phyloP scores from a whole-genome alignment of 2,888 invertebrate species.

The Philaethria dido region DNA sequence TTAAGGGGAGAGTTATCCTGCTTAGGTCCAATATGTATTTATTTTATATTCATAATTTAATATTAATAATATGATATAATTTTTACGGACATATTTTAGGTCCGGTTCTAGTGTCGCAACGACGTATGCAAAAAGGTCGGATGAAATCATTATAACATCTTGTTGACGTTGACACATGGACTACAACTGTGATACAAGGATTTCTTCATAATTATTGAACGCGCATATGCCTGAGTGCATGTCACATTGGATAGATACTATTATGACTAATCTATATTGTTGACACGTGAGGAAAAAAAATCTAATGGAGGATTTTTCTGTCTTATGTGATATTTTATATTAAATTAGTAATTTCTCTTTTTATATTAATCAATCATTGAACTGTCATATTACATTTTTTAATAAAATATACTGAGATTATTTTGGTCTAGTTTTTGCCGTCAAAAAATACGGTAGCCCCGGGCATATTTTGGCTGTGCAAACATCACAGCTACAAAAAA shows the following conservation, averaged over 20 bases:
- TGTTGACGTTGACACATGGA: constrained; percentile 6
- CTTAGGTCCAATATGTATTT: neutral
- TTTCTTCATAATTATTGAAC: neutral
- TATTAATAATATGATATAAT: neutral
- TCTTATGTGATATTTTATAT: too few species aligned
- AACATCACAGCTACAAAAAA: too few species aligned
- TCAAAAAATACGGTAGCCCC: too few species aligned
- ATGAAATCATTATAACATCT: constrained; percentile 9
- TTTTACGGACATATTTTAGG: neutral
- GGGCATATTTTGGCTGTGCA: too few species aligned
- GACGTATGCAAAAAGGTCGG: neutral
- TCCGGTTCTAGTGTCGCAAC: neutral
- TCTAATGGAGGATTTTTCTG: too few species aligned
- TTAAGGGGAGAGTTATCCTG: too few species aligned
- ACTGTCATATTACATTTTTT: too few species aligned
- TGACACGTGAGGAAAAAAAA: too few species aligned
- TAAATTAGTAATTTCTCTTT: too few species aligned
- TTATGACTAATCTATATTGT: neutral
- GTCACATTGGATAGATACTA: neutral
- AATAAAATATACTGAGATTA: too few species aligned
- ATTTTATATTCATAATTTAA: neutral
- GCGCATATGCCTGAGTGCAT: neutral
- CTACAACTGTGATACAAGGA: constrained; percentile 8
- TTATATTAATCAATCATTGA: too few species aligned
- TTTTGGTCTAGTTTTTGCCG: too few species aligned